Conservation (phyloP, 2,113 vertebrate genomes). For the Felis chaus region DNA sequence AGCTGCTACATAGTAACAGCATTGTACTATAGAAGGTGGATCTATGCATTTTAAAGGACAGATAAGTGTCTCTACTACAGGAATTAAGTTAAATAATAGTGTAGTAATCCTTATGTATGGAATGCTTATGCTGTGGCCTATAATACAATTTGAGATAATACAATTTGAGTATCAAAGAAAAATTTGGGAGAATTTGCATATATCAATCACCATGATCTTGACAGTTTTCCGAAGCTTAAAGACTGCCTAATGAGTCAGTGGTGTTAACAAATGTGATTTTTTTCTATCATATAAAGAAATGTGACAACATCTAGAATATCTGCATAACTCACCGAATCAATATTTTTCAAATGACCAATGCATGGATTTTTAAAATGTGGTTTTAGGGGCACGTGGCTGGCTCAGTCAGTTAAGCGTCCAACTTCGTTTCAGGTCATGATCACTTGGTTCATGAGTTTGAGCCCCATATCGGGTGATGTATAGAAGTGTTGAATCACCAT, state of each 20-base stretch:
- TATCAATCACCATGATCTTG: neutral
- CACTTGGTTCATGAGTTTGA: no score
- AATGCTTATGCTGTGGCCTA: neutral
- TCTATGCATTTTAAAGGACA: neutral
- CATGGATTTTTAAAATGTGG: neutral
- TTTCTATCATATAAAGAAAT: neutral
- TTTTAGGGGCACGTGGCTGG: neutral
- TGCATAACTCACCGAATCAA: neutral
- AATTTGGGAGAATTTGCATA: neutral
- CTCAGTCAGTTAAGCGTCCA: no score
- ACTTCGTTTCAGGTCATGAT: no score
- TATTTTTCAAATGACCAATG: neutral
- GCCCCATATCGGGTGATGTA: neutral
- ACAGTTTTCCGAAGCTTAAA: neutral
- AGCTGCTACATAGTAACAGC: neutral
- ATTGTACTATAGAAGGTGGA: neutral
- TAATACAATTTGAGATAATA: neutral
- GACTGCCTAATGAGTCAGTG: neutral
- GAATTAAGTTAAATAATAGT: neutral
- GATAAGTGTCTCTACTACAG: neutral
- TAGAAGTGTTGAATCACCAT: neutral
- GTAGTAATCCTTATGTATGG: neutral
- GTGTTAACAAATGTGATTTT: neutral
- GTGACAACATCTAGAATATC: neutral
- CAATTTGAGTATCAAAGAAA: neutral